phyloP scores from a whole-genome alignment of 92 coral and sea anemone species.

The Phenganax stokvisi region DNA sequence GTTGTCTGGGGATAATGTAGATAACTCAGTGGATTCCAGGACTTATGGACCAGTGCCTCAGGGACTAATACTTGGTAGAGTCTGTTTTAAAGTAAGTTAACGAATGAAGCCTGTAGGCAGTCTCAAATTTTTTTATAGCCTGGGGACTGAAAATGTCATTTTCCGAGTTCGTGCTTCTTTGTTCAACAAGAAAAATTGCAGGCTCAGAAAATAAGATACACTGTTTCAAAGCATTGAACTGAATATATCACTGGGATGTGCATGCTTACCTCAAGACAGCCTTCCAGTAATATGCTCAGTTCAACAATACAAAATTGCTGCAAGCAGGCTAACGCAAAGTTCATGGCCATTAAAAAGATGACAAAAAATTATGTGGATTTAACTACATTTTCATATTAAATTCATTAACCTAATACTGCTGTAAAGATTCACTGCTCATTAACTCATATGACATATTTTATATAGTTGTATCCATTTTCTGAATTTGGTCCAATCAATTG shows the following conservation, averaged over 20 bases:
- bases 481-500: constrained; percentile 69
- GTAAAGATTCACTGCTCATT: background rate
- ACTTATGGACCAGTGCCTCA: constrained; percentile 90
- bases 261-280: too few relatives aligned
- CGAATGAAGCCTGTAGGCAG: too few relatives aligned
- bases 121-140: background rate
- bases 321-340: too few relatives aligned
- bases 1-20: constrained; percentile 85
- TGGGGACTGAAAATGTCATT: background rate
- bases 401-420: too few relatives aligned
- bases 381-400: too few relatives aligned
- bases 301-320: too few relatives aligned
- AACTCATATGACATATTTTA: background rate
- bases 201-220: too few relatives aligned
- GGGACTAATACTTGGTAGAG: constrained; percentile 84
- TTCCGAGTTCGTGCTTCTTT: too few relatives aligned
- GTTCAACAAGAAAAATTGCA: too few relatives aligned
- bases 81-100: constrained; percentile 69
- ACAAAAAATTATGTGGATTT: too few relatives aligned
- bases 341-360: too few relatives aligned
- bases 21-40: constrained; percentile 81
- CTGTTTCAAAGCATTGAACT: background rate
- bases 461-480: constrained; percentile 75
- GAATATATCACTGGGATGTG: background rate
- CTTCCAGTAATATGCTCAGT: too few relatives aligned